Percentiles rank a stretch among this genome's conserved stretches.
Evolutionary conservation across 2,113 vertebrate genomes (phyloP).

Genomic region (Scomber japonicus): DNA sequence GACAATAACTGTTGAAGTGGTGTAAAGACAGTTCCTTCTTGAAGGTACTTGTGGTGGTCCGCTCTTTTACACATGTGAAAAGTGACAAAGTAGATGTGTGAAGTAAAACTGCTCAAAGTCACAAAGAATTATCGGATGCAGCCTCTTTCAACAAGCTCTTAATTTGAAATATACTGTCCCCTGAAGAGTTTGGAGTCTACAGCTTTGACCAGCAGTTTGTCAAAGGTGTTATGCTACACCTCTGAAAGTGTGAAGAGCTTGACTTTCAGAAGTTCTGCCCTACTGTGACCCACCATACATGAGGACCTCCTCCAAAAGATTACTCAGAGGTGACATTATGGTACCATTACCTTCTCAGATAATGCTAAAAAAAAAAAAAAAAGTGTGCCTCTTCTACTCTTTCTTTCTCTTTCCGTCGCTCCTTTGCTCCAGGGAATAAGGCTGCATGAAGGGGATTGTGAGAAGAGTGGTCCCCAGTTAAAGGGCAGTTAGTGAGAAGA

Average conservation of each 20-base stretch:
- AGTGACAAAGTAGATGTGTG: too few relatives aligned
- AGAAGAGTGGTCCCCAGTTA: slow-evolving; percentile 28
- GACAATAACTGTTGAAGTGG: too few relatives aligned
- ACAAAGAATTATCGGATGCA: too few relatives aligned
- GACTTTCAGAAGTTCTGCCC: slow-evolving; percentile 11
- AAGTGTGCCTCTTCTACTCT: background rate
- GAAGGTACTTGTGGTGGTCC: too few relatives aligned
- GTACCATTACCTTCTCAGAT: background rate
- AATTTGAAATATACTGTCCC: background rate
- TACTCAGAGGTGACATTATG: background rate
- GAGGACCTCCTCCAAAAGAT: background rate
- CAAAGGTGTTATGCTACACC: background rate
- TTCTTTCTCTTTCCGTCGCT: slow-evolving; percentile 1
- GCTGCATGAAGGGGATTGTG: background rate
- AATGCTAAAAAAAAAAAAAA: background rate
- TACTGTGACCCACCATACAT: background rate
- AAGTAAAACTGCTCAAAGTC: too few relatives aligned
- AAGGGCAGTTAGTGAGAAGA: slow-evolving; percentile 61
- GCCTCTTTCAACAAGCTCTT: too few relatives aligned
- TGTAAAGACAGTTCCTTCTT: too few relatives aligned
- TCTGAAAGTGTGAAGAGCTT: slow-evolving; percentile 4
- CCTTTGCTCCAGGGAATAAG: background rate
- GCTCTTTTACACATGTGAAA: too few relatives aligned
- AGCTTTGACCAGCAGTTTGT: background rate
- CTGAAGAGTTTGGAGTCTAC: background rate